phyloP scores from a whole-genome alignment of 2,113 vertebrate genomes.

The Pipra filicauda region DNA sequence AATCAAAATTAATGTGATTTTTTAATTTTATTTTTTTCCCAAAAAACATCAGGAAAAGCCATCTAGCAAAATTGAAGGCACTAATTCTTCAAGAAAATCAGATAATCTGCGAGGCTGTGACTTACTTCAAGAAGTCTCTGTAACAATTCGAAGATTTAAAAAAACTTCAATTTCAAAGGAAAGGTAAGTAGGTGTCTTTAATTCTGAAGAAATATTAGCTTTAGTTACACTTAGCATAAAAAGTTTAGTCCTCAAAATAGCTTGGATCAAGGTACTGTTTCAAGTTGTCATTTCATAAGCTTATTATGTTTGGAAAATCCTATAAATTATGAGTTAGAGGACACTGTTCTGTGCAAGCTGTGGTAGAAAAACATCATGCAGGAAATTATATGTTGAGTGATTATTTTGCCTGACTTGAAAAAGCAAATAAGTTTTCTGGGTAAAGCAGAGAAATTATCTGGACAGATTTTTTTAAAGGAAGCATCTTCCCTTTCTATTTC shows the following conservation, averaged over 20 bases:
- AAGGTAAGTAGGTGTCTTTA: slow-evolving; percentile 74
- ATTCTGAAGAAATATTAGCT: neutral
- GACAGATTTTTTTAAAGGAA: neutral
- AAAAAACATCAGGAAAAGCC: slow-evolving; percentile 84
- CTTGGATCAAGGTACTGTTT: neutral
- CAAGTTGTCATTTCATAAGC: neutral
- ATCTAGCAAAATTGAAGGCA: slow-evolving; percentile 84
- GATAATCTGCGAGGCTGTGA: slow-evolving; percentile 95
- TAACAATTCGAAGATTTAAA: slow-evolving; percentile 97
- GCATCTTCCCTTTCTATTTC: neutral
- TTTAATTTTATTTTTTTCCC: neutral
- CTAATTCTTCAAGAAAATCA: slow-evolving; percentile 85
- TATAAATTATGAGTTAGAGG: neutral
- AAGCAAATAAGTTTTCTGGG: neutral
- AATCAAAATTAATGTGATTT: neutral
- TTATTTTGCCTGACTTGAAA: neutral
- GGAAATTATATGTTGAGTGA: neutral
- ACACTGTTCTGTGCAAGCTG: neutral
- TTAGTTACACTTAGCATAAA: neutral
- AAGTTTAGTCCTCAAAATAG: neutral
- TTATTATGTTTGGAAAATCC: neutral
- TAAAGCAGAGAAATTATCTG: neutral
- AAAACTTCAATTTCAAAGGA: slow-evolving; percentile 96
- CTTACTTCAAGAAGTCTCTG: slow-evolving; percentile 94
- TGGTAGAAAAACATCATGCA: neutral